Evolutionary conservation across 2,797 vertebrate genomes (phyloP).

Genomic region (Gymnoscopelus braueri): DNA sequence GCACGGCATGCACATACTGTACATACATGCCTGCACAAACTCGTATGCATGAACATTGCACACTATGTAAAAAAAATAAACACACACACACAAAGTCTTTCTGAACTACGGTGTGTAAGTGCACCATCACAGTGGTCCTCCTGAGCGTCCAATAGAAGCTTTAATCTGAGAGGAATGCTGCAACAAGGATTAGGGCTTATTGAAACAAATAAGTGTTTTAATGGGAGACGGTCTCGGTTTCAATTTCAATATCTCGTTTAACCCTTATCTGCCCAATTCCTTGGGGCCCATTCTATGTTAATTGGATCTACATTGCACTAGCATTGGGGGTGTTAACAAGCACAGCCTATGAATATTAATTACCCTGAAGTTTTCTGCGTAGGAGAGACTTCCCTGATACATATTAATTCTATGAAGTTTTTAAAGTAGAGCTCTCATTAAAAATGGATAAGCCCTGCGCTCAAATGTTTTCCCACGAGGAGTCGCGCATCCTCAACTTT

Average conservation of each 20-base stretch:
- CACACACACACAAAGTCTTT: conserved; percentile 6
- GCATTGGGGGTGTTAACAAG: conserved; percentile 90
- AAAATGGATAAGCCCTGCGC: conserved; percentile 83
- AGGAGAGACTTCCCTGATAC: conserved; percentile 87
- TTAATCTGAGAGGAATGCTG: conserved; percentile 58
- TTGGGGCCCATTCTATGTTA: conserved; percentile 84
- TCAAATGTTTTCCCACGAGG: conserved; percentile 80
- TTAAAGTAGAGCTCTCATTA: conserved; percentile 87
- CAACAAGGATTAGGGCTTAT: conserved; percentile 71
- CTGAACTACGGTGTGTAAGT: conserved; percentile 57
- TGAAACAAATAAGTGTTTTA: conserved; percentile 86
- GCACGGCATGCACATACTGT: too few relatives aligned
- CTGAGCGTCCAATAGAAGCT: conserved; percentile 63
- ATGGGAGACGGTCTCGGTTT: conserved; percentile 79
- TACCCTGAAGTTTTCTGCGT: conserved; percentile 90
- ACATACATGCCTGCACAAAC: too few relatives aligned
- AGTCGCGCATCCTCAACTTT: conserved; percentile 80
- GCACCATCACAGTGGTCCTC: conserved; percentile 65
- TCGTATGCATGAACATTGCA: too few relatives aligned
- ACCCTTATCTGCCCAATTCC: conserved; percentile 89
- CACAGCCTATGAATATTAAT: conserved; percentile 94
- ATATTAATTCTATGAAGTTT: conserved; percentile 94
- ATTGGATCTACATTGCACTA: conserved; percentile 86
- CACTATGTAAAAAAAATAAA: conserved; percentile 42
- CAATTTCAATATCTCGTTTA: conserved; percentile 86